phyloP scores from a whole-genome alignment of 2,888 invertebrate species.

The Atrina japonica region DNA sequence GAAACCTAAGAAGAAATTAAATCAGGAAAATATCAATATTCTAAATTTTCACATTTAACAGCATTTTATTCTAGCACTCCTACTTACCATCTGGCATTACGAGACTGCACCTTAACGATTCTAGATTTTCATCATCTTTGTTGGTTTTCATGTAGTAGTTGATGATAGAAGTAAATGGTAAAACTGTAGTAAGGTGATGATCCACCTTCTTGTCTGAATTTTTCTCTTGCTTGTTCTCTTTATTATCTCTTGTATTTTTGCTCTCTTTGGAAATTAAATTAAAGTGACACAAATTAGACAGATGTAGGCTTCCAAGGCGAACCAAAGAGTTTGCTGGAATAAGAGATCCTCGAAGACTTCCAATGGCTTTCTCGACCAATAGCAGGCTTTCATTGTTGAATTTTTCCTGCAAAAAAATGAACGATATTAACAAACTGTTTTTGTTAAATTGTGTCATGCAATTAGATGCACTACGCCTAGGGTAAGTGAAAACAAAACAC shows the following conservation, averaged over 20 bases:
- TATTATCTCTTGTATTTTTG: neutral
- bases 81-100: neutral
- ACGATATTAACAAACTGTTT: neutral
- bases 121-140: neutral
- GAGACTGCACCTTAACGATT: neutral
- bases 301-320: neutral
- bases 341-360: conserved; percentile 53
- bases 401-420: conserved; percentile 18
- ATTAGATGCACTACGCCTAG: neutral
- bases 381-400: conserved; percentile 42
- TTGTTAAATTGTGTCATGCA: too few species aligned
- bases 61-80: too few species aligned
- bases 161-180: conserved; percentile 38
- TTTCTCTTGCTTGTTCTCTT: neutral
- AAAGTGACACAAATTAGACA: too few species aligned
- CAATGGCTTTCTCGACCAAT: conserved; percentile 54
- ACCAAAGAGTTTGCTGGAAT: conserved; percentile 52
- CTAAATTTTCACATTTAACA: too few species aligned
- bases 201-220: neutral
- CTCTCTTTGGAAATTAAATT: too few species aligned
- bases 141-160: conserved; percentile 8
- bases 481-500: neutral
- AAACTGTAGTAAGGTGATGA: neutral
- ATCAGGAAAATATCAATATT: too few species aligned
- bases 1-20: too few species aligned